Conservation (phyloP, 2,113 vertebrate species). For the Tragelaphus scriptus region DNA sequence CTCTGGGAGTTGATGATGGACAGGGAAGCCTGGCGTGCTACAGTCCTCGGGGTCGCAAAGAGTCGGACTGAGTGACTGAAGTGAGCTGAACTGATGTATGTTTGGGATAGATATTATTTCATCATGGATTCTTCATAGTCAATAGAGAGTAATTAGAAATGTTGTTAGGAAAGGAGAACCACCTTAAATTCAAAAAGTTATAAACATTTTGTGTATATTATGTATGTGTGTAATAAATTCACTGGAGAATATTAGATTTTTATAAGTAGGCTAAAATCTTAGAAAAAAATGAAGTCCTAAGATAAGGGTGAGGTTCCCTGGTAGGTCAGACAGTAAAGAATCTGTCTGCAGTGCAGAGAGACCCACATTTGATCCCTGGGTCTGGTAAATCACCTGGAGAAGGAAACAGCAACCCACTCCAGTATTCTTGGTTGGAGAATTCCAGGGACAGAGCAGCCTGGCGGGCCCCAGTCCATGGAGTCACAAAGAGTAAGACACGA, state of each 20-base stretch:
- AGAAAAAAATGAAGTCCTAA: not conserved
- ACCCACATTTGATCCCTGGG: no score
- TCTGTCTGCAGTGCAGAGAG: no score
- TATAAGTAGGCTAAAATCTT: not conserved
- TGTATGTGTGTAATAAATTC: fast-evolving
- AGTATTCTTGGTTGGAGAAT: not conserved
- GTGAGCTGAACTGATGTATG: not conserved
- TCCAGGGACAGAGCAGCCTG: not conserved
- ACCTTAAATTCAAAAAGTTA: not conserved
- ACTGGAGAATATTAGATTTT: not conserved
- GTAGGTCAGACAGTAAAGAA: no score
- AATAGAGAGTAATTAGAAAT: not conserved
- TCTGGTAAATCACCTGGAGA: not conserved
- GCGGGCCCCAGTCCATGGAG: not conserved
- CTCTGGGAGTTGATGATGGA: not conserved
- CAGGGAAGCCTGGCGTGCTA: not conserved
- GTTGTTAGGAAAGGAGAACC: not conserved
- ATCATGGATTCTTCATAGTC: not conserved
- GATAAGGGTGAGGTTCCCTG: not conserved
- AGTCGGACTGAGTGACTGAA: not conserved
- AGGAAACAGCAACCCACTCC: not conserved
- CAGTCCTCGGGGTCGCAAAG: not conserved
- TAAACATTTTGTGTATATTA: not conserved
- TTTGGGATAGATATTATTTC: not conserved
- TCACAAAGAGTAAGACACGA: not conserved